These are phyloP conservation scores for Callorhinus ursinus DNA, from an alignment of 2,113 vertebrate genomes.

Conservation along the genomic window DNA sequence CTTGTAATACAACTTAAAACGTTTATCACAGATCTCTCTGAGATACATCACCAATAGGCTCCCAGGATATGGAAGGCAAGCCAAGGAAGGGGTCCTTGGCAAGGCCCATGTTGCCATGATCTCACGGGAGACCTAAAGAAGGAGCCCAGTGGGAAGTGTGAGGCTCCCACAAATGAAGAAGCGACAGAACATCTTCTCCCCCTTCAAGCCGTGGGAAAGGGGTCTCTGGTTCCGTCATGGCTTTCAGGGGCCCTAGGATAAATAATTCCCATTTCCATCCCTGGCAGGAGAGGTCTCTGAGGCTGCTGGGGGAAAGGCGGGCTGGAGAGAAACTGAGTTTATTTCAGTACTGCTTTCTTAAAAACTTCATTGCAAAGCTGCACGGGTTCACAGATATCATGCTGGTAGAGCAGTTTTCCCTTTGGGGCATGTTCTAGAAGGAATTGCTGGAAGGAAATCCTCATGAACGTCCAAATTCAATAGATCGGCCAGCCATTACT, in stretches of 20 bases:
- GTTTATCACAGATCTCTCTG: not conserved
- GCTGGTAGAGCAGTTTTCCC: not conserved
- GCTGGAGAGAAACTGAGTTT: not conserved
- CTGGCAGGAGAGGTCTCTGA: not conserved
- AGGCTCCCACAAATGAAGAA: not conserved
- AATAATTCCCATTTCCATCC: not conserved
- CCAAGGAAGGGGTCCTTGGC: not conserved
- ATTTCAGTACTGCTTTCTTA: slow-evolving; percentile 28
- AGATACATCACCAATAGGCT: not conserved
- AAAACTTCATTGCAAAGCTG: slow-evolving; percentile 28
- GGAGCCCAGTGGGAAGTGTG: not conserved
- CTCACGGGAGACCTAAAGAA: not conserved
- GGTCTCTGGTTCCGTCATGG: not conserved
- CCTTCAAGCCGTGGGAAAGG: not conserved
- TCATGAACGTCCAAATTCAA: slow-evolving; percentile 76
- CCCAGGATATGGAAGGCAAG: not conserved
- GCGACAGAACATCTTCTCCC: not conserved
- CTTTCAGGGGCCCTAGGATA: not conserved
- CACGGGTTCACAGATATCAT: not conserved
- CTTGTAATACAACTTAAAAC: slow-evolving; percentile 7
- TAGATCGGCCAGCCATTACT: slow-evolving; percentile 69
- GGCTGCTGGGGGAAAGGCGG: not conserved
- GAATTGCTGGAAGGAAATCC: slow-evolving; percentile 73
- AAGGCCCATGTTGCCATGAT: not conserved
- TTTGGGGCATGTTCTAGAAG: slow-evolving; percentile 66